Evolutionary conservation across 2,888 invertebrate species (phyloP).

Genomic region (Cepaea hortensis): DNA sequence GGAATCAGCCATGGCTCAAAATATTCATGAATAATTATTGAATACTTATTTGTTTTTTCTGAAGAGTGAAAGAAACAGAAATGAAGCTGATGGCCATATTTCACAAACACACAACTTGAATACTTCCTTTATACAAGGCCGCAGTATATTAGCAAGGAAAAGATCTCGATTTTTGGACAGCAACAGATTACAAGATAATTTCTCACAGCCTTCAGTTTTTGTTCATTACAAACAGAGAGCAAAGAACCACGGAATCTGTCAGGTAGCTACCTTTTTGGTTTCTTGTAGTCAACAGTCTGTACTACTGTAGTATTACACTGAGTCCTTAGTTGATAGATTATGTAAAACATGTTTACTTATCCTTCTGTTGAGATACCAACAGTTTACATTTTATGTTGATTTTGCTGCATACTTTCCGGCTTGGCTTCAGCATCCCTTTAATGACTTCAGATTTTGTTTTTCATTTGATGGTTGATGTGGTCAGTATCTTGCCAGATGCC

Average conservation of each 20-base stretch:
- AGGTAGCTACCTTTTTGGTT: slow-evolving; percentile 57
- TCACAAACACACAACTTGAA: not conserved
- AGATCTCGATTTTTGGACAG: not conserved
- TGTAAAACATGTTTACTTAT: too few species aligned
- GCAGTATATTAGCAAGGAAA: not conserved
- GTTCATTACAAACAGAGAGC: slow-evolving; percentile 68
- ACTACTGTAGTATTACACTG: too few species aligned
- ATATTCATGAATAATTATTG: too few species aligned
- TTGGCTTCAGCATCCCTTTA: too few species aligned
- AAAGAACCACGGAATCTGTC: slow-evolving; percentile 67
- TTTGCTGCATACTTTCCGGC: too few species aligned
- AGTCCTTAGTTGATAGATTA: too few species aligned
- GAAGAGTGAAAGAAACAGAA: not conserved
- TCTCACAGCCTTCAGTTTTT: slow-evolving; percentile 49
- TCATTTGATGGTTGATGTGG: not conserved
- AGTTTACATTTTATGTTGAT: too few species aligned
- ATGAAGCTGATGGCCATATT: not conserved
- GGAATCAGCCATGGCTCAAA: too few species aligned
- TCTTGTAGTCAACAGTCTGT: not conserved
- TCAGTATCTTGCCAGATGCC: not conserved
- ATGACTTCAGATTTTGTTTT: not conserved
- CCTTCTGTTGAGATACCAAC: too few species aligned
- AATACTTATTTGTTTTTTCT: too few species aligned
- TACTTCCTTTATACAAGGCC: slow-evolving; percentile 12
- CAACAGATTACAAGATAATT: not conserved